Evolutionary conservation across 2,888 invertebrate species (phyloP).

Genomic region (Tolmerus cingulatus): DNA sequence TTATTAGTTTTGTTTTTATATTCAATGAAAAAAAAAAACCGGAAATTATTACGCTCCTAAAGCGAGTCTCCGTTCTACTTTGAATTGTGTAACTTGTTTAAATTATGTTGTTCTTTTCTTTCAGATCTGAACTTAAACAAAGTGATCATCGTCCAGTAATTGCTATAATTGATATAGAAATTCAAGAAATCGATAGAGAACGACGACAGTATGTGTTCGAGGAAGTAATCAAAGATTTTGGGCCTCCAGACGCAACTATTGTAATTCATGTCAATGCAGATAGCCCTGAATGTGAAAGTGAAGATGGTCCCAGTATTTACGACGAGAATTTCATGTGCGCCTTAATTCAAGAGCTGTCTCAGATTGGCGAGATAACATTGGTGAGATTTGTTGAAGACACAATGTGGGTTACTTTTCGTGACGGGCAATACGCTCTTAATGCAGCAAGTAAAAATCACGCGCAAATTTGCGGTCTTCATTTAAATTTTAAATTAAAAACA

Average conservation of each 20-base stretch:
- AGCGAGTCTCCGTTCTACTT: neutral
- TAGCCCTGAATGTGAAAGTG: slow-evolving; percentile 64
- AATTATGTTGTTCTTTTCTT: neutral
- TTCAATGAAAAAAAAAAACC: neutral
- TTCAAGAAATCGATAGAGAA: slow-evolving; percentile 79
- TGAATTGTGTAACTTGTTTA: neutral
- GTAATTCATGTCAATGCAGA: slow-evolving; percentile 70
- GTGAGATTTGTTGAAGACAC: slow-evolving; percentile 89
- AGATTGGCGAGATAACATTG: slow-evolving; percentile 88
- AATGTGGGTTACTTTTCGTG: slow-evolving; percentile 91
- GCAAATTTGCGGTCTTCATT: slow-evolving; percentile 71
- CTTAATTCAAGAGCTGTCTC: slow-evolving; percentile 80
- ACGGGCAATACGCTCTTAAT: slow-evolving; percentile 86
- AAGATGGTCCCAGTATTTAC: slow-evolving; percentile 70
- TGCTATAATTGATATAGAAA: slow-evolving; percentile 88
- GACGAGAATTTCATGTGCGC: slow-evolving; percentile 83
- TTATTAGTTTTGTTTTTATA: no score
- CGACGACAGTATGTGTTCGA: slow-evolving; percentile 83
- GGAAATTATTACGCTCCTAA: neutral
- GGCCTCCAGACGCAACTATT: slow-evolving; percentile 95
- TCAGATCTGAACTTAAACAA: slow-evolving; percentile 89
- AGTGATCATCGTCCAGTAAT: slow-evolving; percentile 98
- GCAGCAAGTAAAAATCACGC: slow-evolving; percentile 70
- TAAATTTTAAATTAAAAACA: slow-evolving; percentile 80
- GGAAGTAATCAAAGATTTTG: slow-evolving; percentile 84